These are phyloP conservation scores for Amphipoea oculea DNA, from an alignment of 2,888 invertebrate genomes.

Conservation along the genomic window DNA sequence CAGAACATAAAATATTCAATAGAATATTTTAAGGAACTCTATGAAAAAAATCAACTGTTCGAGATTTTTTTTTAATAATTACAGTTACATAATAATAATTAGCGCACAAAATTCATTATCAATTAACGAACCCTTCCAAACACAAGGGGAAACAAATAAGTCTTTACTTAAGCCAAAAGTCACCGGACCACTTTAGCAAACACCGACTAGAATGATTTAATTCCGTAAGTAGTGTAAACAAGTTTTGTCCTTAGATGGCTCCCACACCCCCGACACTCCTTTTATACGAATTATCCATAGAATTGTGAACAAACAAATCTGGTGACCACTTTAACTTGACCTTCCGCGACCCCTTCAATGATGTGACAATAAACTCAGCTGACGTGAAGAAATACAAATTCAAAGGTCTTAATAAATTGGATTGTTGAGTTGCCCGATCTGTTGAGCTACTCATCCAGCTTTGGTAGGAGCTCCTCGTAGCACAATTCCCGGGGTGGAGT, in stretches of 20 bases:
- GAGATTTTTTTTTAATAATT: background rate
- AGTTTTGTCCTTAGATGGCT: constrained; percentile 79
- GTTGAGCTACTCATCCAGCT: constrained; percentile 72
- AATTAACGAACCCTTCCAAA: constrained; percentile 33
- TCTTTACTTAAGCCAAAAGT: constrained; percentile 68
- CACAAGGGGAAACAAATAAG: constrained; percentile 50
- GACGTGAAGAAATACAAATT: constrained; percentile 72
- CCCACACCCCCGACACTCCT: constrained; percentile 72
- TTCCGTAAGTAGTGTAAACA: constrained; percentile 89
- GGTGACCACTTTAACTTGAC: constrained; percentile 69
- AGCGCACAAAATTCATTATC: background rate
- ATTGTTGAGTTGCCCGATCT: constrained; percentile 65
- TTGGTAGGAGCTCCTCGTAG: constrained; percentile 73
- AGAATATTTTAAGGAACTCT: background rate
- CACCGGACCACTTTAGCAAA: constrained; percentile 76
- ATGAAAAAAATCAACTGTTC: background rate
- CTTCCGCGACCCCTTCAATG: constrained; percentile 64
- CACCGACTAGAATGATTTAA: constrained; percentile 84
- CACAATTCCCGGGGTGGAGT: constrained; percentile 81
- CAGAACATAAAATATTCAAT: background rate
- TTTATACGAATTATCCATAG: constrained; percentile 71
- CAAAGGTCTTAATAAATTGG: constrained; percentile 79
- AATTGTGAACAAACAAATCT: constrained; percentile 77
- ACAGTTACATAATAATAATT: background rate
- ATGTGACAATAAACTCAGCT: constrained; percentile 65